Base-by-base conservation (phyloP, 2,113 vertebrate genomes). In the Scomber colias region DNA sequence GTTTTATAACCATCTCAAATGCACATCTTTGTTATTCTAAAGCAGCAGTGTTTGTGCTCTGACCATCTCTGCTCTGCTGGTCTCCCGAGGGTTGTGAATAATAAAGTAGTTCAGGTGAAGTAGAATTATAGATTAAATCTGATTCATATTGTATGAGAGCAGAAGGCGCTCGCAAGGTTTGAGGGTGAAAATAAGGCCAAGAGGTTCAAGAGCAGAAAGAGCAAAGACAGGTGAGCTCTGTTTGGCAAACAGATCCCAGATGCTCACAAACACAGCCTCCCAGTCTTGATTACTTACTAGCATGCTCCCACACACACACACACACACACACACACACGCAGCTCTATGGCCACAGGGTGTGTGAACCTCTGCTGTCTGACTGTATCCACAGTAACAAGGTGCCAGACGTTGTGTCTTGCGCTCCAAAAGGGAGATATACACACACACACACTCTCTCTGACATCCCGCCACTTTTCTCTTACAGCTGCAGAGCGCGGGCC, bases 401-500 rank as follows among this genome's bases (percentile, higher is more conserved):
- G 86, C 57, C 74, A 90, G 86, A 85, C 86, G 0, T 14, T 63
- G 68, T 69, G 50, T 86, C 65, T 74, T 61, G 44, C 75, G 66
- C 61, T 30, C 49, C n/a, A 44, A 60, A 27, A 69, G 46, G 10
- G 51, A 9, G 35, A 40, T 21, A 21, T 21, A 55, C 24, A 54
- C 40, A 46, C 55, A 51, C 78, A 57, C 44, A 17, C 55, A 50
- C 53, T 49, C 40, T 51, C 68, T 51, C 71, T 82, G 50, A 79
- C 90, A 82, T 80, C 68, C 53, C 57, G 40, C 71, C 82, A 44
- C 49, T 67, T 45, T 48, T 56, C 49, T 61, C 53, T 75, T 53
- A 49, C 95, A 99, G 98, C 92, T 99, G 90, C 98, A 99, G 92
- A 99, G 97, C 87, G 95, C 96, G 0, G 98, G 98, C 49, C 95